Conservation (phyloP, 2,797 vertebrate species). For the Pagetopsis macropterus region DNA sequence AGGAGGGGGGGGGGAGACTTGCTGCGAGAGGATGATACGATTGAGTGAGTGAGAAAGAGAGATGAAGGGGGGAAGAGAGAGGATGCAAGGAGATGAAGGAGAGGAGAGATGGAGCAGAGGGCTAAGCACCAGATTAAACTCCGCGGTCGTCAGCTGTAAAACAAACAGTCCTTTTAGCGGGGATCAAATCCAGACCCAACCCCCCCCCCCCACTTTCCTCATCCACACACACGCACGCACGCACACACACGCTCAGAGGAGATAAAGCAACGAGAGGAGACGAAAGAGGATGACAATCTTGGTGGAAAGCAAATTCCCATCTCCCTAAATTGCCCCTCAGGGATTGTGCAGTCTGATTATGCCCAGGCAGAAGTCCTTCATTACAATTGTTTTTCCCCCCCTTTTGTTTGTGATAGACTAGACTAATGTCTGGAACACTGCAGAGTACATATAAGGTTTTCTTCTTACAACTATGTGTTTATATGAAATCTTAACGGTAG, state of each 20-base stretch:
- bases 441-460: slow-evolving; percentile 31
- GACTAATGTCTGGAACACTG: slow-evolving; percentile 46
- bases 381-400: slow-evolving; percentile 38
- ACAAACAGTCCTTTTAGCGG: slow-evolving; percentile 83
- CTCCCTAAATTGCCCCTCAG: slow-evolving; percentile 57
- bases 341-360: slow-evolving; percentile 56
- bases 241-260: slow-evolving; percentile 41
- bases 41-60: slow-evolving; percentile 58
- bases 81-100: slow-evolving; percentile 64
- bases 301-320: slow-evolving; percentile 55
- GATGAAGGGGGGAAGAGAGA: slow-evolving; percentile 45
- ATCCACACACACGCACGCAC: slow-evolving; percentile 31
- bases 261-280: slow-evolving; percentile 61
- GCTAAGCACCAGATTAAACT: slow-evolving; percentile 81
- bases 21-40: slow-evolving; percentile 64
- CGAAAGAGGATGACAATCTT: slow-evolving; percentile 44
- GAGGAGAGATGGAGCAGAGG: slow-evolving; percentile 62
- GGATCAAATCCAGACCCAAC: slow-evolving; percentile 75
- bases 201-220: slow-evolving; percentile 29
- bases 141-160: slow-evolving; percentile 79
- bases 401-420: slow-evolving; percentile 44
- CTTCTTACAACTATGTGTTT: slow-evolving; percentile 34
- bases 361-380: slow-evolving; percentile 50
- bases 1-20: slow-evolving; percentile 18
- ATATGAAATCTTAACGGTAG: slow-evolving; percentile 60